Percentiles rank a stretch among this genome's conserved stretches.
phyloP scores from a whole-genome alignment of 2,113 vertebrate species.

The Caracal caracal region DNA sequence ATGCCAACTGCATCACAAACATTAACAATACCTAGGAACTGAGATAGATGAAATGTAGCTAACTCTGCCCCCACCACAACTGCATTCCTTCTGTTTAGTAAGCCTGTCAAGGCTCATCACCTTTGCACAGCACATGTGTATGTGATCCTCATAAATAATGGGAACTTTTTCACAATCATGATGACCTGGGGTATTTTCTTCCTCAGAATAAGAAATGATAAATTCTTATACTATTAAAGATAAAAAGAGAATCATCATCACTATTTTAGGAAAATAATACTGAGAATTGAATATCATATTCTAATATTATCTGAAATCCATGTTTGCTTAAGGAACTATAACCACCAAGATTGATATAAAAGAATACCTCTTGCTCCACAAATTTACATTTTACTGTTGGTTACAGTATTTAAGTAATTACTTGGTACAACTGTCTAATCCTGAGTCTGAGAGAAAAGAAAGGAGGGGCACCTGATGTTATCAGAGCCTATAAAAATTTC shows the following conservation, averaged over 20 bases:
- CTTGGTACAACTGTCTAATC: neutral
- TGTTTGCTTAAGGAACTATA: neutral
- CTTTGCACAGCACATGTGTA: neutral
- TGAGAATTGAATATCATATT: neutral
- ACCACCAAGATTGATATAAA: neutral
- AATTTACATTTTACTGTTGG: neutral
- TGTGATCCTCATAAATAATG: neutral
- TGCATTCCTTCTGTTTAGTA: neutral
- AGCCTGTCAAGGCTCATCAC: constrained; percentile 11
- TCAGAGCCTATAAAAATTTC: neutral
- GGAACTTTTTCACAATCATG: neutral
- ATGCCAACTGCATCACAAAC: neutral
- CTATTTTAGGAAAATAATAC: neutral
- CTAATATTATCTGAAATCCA: neutral
- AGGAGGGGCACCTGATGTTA: neutral
- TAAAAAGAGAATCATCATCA: neutral
- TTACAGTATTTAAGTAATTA: neutral
- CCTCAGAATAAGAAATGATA: neutral
- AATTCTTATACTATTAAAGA: neutral
- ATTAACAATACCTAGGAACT: neutral
- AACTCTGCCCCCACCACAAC: neutral
- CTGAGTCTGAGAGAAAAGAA: neutral
- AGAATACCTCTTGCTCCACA: neutral
- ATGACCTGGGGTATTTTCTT: neutral
- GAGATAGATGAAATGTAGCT: neutral